Conservation (phyloP, 35 echinoderm and acorn worm genomes). For the Lytechinus pictus region DNA sequence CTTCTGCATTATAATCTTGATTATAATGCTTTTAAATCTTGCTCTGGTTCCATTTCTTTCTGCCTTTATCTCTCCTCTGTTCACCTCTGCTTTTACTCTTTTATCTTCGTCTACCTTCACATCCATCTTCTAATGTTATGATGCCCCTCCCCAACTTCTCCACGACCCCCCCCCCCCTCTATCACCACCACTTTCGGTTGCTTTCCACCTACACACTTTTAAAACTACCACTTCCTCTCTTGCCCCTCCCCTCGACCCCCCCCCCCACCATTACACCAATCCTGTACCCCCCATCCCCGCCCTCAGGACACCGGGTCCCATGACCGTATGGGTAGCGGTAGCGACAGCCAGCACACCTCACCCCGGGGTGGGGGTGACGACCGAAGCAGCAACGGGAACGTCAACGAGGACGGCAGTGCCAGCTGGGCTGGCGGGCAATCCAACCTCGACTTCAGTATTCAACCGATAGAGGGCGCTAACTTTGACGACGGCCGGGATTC, state of each 20-base stretch:
- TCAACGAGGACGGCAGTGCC: slow-evolving; percentile 22
- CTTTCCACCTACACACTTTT: no score
- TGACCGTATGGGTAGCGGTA: slow-evolving; percentile 47
- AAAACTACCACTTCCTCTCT: background rate
- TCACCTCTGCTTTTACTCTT: background rate
- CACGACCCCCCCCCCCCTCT: no score
- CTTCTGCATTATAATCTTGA: background rate
- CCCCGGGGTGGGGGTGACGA: slow-evolving; percentile 24
- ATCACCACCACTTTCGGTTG: background rate
- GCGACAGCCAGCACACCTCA: slow-evolving; percentile 50
- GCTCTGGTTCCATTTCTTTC: background rate
- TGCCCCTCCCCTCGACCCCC: background rate
- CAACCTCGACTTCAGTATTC: slow-evolving; percentile 51
- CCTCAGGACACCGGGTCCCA: slow-evolving; percentile 38
- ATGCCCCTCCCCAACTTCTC: background rate
- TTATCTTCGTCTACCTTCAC: background rate
- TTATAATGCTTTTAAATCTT: background rate
- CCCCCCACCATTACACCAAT: background rate
- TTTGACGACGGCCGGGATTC: slow-evolving; percentile 47
- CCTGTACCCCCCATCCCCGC: background rate
- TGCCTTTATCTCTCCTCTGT: background rate
- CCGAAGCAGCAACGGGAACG: slow-evolving; percentile 44
- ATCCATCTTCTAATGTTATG: background rate
- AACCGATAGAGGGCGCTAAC: slow-evolving; percentile 41
- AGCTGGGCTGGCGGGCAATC: slow-evolving; percentile 50